Conservation (phyloP, 2,797 vertebrate species). For the Margarornis squamiger region DNA sequence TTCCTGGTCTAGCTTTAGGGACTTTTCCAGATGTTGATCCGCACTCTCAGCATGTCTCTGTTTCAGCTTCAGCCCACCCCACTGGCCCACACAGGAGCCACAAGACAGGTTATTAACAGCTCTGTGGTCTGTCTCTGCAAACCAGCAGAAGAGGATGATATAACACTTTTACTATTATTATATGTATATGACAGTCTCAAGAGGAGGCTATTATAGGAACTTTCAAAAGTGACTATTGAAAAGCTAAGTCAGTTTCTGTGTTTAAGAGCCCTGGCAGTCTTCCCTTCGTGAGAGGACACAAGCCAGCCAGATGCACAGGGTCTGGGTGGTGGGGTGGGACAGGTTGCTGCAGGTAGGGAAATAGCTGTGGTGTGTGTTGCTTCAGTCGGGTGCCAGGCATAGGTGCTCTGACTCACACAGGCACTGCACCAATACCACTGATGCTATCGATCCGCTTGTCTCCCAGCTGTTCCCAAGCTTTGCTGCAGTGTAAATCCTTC, state of each 20-base stretch:
- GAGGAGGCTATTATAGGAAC: not conserved
- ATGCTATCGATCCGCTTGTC: not conserved
- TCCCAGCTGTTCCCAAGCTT: not conserved
- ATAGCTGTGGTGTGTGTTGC: accelerated
- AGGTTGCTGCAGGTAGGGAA: not conserved
- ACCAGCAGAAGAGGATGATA: not conserved
- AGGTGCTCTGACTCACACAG: not conserved
- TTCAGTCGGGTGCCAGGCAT: not conserved
- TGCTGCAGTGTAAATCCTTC: not conserved
- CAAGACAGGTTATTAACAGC: not conserved
- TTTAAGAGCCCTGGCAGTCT: not conserved
- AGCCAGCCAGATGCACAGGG: accelerated
- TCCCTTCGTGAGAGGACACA: not conserved
- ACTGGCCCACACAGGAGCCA: not conserved
- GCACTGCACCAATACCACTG: not conserved
- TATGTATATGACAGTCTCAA: not conserved
- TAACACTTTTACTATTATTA: not conserved
- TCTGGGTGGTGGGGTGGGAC: not conserved
- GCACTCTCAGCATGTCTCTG: not conserved
- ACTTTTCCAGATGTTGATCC: not conserved
- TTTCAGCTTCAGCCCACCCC: not conserved
- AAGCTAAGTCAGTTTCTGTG: not conserved
- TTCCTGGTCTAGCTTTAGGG: not conserved
- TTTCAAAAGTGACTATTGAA: not conserved
- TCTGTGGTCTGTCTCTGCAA: not conserved